Percentiles rank a stretch among this genome's conserved stretches.
These are phyloP conservation scores for Agrotis exclamationis DNA, from an alignment of 2,888 invertebrate genomes.

Conservation along the genomic window DNA sequence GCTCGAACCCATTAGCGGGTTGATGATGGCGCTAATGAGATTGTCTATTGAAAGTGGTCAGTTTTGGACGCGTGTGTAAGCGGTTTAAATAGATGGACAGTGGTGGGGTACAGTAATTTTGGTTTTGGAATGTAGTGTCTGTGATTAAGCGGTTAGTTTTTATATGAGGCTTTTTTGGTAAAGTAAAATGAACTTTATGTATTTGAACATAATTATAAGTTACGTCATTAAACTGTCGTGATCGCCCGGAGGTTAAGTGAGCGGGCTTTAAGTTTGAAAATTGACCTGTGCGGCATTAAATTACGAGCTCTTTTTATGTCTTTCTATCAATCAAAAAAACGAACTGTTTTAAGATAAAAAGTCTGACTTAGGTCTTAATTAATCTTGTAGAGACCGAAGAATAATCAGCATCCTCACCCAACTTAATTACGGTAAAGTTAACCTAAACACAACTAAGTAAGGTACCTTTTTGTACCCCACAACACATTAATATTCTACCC, in stretches of 20 bases:
- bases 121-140: neutral
- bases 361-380: neutral
- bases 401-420: neutral
- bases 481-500: slow-evolving; percentile 39
- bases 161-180: neutral
- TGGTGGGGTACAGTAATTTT: slow-evolving; percentile 14
- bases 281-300: no score
- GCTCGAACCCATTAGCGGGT: slow-evolving; percentile 52
- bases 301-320: neutral
- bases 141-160: slow-evolving; percentile 3
- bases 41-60: slow-evolving; percentile 46
- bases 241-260: no score
- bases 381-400: no score
- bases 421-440: neutral
- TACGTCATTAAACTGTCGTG: no score
- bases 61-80: slow-evolving; percentile 9
- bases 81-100: slow-evolving; percentile 9
- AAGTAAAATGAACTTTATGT: neutral
- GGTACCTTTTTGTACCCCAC: slow-evolving; percentile 7
- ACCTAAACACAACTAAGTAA: neutral
- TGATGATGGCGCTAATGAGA: slow-evolving; percentile 65
- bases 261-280: no score
- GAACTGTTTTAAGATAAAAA: neutral
- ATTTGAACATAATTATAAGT: neutral
- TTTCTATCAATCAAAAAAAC: neutral